These are phyloP conservation scores for Fringilla coelebs DNA, from an alignment of 2,797 vertebrate genomes.

Conservation along the genomic window DNA sequence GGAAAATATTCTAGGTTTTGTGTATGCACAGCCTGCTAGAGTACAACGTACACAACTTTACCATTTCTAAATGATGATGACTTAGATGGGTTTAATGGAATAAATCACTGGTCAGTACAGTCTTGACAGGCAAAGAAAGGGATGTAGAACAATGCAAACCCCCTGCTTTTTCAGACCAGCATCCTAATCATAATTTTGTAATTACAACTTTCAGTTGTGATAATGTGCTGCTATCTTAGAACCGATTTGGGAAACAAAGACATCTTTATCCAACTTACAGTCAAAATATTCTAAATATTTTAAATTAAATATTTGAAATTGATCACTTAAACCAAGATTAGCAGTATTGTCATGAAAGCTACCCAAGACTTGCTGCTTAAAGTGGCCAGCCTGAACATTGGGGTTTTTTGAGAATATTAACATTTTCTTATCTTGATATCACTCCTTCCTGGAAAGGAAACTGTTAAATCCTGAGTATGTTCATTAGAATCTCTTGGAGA, in stretches of 20 bases:
- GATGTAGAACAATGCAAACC: neutral
- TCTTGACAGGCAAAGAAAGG: neutral
- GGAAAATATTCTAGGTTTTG: neutral
- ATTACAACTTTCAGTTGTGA: neutral
- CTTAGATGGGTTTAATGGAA: neutral
- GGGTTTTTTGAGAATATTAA: neutral
- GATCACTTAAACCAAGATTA: neutral
- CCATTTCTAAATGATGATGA: neutral
- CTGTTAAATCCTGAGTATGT: neutral
- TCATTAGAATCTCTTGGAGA: slow-evolving; percentile 15
- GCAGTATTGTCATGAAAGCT: neutral
- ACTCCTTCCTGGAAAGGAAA: neutral
- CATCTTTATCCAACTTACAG: neutral
- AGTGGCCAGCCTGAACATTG: neutral
- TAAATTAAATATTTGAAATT: neutral
- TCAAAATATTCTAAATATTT: neutral
- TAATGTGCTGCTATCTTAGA: neutral
- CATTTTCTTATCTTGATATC: neutral
- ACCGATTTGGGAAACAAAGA: neutral
- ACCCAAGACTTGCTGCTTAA: neutral
- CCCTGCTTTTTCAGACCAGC: neutral
- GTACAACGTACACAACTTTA: neutral
- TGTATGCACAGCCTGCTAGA: neutral
- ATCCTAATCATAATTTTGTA: neutral
- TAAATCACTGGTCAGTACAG: neutral